These are phyloP conservation scores for Pogonomyrmex californicus DNA, from an alignment of 1,140 invertebrate genomes.

Conservation along the genomic window DNA sequence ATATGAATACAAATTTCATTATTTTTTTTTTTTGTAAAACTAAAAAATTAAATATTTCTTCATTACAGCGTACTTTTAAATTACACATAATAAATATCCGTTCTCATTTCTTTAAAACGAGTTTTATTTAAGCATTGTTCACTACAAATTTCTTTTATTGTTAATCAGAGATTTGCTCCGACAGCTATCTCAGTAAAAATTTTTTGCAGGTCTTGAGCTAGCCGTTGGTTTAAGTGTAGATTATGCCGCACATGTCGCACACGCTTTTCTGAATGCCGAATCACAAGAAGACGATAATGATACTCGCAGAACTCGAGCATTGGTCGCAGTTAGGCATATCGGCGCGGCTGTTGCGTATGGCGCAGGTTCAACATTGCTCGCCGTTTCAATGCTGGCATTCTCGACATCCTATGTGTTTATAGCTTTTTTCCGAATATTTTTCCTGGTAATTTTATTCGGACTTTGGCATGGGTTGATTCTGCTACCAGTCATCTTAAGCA, in stretches of 20 bases:
- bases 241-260: slow-evolving; percentile 96
- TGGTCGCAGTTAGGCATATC: slow-evolving; percentile 91
- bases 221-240: slow-evolving; percentile 96
- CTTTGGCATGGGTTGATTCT: slow-evolving; percentile 92
- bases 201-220: slow-evolving; percentile 89
- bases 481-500: slow-evolving; percentile 91
- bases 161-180: background rate
- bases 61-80: background rate
- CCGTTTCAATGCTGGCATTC: slow-evolving; percentile 91
- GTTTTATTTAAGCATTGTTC: too few relatives aligned
- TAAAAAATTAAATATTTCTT: background rate
- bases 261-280: slow-evolving; percentile 90
- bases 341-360: slow-evolving; percentile 94
- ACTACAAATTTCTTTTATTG: background rate
- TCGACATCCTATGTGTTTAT: slow-evolving; percentile 93
- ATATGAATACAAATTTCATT: background rate
- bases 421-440: slow-evolving; percentile 94
- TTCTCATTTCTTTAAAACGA: too few relatives aligned
- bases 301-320: slow-evolving; percentile 88
- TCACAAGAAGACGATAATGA: slow-evolving; percentile 82
- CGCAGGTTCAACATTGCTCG: slow-evolving; percentile 93
- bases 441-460: slow-evolving; percentile 92
- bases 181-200: background rate
- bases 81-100: background rate
- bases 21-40: background rate